phyloP scores from a whole-genome alignment of 2,113 vertebrate genomes.

The Notiomystis cincta region DNA sequence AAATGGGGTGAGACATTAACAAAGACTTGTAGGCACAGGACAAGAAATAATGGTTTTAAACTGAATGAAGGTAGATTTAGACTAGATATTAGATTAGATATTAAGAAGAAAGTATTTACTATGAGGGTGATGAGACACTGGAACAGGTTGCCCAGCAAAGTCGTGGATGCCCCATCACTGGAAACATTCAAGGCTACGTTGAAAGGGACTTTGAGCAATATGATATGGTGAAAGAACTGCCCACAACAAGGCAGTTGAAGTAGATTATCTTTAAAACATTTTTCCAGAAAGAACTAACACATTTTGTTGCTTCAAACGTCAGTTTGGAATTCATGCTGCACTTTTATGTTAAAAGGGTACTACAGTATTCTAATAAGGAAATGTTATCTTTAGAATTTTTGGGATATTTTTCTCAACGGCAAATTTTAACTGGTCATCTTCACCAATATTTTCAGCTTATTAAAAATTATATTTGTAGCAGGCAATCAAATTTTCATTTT shows the following conservation, averaged over 20 bases:
- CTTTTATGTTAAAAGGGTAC: neutral
- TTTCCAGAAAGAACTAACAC: neutral
- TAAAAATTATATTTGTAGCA: neutral
- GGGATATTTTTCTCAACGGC: neutral
- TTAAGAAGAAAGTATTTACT: neutral
- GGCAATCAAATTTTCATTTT: neutral
- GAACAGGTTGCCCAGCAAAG: neutral
- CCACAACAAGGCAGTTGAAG: rapidly evolving
- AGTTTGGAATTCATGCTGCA: neutral
- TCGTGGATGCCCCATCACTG: rapidly evolving
- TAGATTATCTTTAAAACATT: neutral
- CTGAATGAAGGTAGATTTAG: neutral
- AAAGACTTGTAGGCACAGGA: neutral
- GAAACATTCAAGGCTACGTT: neutral
- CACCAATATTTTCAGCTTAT: neutral
- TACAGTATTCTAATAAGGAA: neutral
- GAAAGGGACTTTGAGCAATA: neutral
- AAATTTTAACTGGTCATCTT: neutral
- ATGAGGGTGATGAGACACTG: neutral
- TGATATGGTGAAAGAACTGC: neutral
- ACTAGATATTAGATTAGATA: neutral
- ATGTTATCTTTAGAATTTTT: neutral
- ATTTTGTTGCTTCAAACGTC: neutral
- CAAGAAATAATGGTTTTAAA: neutral
- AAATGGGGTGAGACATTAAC: neutral